phyloP scores from a whole-genome alignment of 2,113 vertebrate species.

The Scomber scombrus region DNA sequence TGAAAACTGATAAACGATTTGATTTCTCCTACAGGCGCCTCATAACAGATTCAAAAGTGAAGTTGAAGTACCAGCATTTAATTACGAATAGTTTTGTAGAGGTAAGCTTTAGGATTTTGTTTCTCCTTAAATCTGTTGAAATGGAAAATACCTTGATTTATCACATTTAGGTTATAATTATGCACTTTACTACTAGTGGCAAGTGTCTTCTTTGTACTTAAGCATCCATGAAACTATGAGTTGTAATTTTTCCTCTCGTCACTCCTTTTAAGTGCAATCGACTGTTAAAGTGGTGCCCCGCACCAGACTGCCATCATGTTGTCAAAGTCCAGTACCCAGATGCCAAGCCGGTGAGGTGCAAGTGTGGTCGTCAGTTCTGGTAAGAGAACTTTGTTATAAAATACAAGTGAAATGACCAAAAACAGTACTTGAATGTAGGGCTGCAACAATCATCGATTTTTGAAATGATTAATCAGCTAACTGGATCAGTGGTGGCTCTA shows the following conservation, averaged over 20 bases:
- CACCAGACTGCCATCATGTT: constrained; percentile 99
- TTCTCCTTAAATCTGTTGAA: not conserved
- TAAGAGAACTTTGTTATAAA: constrained; percentile 76
- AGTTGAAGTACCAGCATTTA: constrained; percentile 99
- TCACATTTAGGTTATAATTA: not conserved
- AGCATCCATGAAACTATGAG: not conserved
- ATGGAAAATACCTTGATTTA: not conserved
- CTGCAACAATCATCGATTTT: too few species aligned
- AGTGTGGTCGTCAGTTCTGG: constrained; percentile 99
- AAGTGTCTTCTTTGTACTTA: not conserved
- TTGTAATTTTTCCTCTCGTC: not conserved
- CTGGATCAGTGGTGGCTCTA: too few species aligned
- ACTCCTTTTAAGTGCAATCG: constrained; percentile 92
- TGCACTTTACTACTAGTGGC: not conserved
- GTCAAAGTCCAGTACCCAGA: constrained; percentile 99
- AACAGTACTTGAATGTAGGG: not conserved
- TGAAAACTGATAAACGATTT: constrained; percentile 37
- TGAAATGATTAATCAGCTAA: too few species aligned
- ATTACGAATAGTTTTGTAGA: constrained; percentile 99
- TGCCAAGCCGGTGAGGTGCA: constrained; percentile 98
- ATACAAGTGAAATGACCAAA: not conserved
- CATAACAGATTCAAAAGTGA: constrained; percentile 99
- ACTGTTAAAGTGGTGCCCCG: constrained; percentile 99
- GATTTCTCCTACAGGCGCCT: constrained; percentile 89
- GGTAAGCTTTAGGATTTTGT: constrained; percentile 86